Evolutionary conservation across 1,140 invertebrate species (phyloP), one percentile per base, ranked within the genome.

Genomic region (Drosophila repletoides): DNA sequence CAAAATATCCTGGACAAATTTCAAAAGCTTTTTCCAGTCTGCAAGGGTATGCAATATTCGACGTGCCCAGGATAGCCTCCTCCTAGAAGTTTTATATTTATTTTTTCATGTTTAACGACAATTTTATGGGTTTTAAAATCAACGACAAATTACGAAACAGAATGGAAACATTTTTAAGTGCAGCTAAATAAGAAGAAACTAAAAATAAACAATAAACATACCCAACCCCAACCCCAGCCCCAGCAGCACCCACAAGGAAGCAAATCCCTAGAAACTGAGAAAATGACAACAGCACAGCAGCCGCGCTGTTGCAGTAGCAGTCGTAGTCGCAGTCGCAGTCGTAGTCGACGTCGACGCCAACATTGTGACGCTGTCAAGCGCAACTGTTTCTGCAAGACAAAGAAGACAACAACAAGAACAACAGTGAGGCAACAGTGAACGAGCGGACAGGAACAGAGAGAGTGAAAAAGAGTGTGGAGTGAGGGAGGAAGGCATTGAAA

Each of bases 361-460:
- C 17, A 26, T 21, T 22, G n/a, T 28, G 48, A 26, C 38, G 38
- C 28, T 55, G 38, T 76, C 40, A 52, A 76, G 66, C 52, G 55
- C 60, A 79, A 81, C 72, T 80, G 71, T 81, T 81, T 71, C 66
- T 56, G 58, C 64, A 41, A 77, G 36, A 74, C 53, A 80, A 56
- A 66, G 48, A 52, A 72, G 28, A 64, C 22, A 63, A 22, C 5
- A 38, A 45, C 15, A 38, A 33, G 38, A 51, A 52, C 21, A 31
- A n/a, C n/a, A n/a, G n/a, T n/a, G n/a, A n/a, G n/a, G 26, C 0
- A 31, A 21, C 14, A 40, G 31, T 34, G 49, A 12, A 17, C 17
- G 4, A 53, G n/a, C n/a, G n/a, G n/a, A n/a, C n/a, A n/a, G 29
- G 15, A 21, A 33, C 14, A 51, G 48, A 51, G 19, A 36, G 14